Percentiles rank a stretch among this genome's conserved stretches.
Conservation (phyloP, 2,888 invertebrate genomes). For the Drosophila setosimentum region DNA sequence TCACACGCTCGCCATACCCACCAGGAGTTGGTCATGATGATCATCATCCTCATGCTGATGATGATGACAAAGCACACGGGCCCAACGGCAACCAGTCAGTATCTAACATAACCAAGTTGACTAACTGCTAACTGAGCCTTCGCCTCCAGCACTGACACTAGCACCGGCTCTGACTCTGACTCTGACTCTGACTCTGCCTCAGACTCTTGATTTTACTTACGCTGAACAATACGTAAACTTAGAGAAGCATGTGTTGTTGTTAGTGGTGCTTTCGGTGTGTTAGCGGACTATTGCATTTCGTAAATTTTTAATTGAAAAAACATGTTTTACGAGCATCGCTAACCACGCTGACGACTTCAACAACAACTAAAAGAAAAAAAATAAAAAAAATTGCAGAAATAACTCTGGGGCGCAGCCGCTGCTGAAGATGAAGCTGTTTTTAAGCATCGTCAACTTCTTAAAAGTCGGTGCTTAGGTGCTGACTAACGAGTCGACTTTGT, state of each 20-base stretch:
- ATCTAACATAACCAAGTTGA: slow-evolving; percentile 48
- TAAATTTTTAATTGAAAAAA: slow-evolving; percentile 82
- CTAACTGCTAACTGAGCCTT: slow-evolving; percentile 58
- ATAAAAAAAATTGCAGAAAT: slow-evolving; percentile 29
- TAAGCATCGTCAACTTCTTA: slow-evolving; percentile 67
- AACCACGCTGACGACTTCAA: slow-evolving; percentile 71
- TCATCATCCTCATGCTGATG: slow-evolving; percentile 23
- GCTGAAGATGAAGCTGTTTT: slow-evolving; percentile 74
- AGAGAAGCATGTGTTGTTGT: slow-evolving; percentile 28
- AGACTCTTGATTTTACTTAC: slow-evolving; percentile 36
- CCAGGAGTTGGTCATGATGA: slow-evolving; percentile 37
- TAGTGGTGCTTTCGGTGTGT: slow-evolving; percentile 29
- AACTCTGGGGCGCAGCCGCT: slow-evolving; percentile 62
- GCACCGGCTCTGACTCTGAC: slow-evolving; percentile 2
- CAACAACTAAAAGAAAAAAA: slow-evolving; percentile 26
- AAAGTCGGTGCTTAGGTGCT: slow-evolving; percentile 29
- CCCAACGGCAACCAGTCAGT: slow-evolving; percentile 29
- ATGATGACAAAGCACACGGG: slow-evolving; percentile 42
- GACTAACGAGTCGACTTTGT: slow-evolving; percentile 70
- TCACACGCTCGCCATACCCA: slow-evolving; percentile 70
- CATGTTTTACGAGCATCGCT: slow-evolving; percentile 82
- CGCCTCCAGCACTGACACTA: slow-evolving; percentile 33
- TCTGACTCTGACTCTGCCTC: slow-evolving; percentile 12
- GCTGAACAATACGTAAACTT: slow-evolving; percentile 48
- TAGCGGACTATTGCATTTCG: slow-evolving; percentile 71